Evolutionary conservation across 2,797 vertebrate genomes (phyloP).

Genomic region (Cyclura pinguis): DNA sequence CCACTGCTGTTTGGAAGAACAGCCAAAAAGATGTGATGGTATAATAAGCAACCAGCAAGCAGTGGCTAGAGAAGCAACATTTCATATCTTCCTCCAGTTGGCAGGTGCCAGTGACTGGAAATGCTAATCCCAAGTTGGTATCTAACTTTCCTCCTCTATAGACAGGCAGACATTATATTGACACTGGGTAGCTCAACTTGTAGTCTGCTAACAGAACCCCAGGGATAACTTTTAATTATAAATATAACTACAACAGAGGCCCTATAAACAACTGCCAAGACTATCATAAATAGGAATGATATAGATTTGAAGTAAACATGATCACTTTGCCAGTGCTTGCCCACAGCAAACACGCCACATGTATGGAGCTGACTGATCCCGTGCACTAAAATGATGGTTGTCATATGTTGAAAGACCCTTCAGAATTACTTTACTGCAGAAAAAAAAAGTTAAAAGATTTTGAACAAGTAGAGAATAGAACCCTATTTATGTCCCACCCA

Average conservation of each 20-base stretch:
- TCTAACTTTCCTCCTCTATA: conserved; percentile 63
- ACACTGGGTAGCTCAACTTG: conserved; percentile 61
- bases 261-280: conserved; percentile 55
- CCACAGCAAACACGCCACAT: neutral
- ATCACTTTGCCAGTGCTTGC: neutral
- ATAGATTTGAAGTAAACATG: conserved; percentile 33
- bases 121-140: conserved; percentile 54
- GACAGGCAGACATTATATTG: conserved; percentile 54
- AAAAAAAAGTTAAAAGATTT: conserved; percentile 17
- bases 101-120: conserved; percentile 44
- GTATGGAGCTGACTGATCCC: neutral
- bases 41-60: conserved; percentile 61
- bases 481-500: conserved; percentile 51
- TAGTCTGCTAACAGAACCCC: conserved; percentile 56
- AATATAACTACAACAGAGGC: conserved; percentile 64
- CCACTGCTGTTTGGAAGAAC: conserved; percentile 65
- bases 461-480: conserved; percentile 41
- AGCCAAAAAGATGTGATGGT: conserved; percentile 64
- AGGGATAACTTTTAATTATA: conserved; percentile 62
- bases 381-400: conserved; percentile 15
- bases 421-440: conserved; percentile 8
- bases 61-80: conserved; percentile 60
- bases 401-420: conserved; percentile 29
- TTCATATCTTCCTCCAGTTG: conserved; percentile 45
- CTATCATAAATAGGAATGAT: conserved; percentile 53